A percentile compares a stretch with the other conserved stretches of the same genome.
Evolutionary conservation across 2,888 invertebrate species (phyloP).

Genomic region (Escarpia spicata): DNA sequence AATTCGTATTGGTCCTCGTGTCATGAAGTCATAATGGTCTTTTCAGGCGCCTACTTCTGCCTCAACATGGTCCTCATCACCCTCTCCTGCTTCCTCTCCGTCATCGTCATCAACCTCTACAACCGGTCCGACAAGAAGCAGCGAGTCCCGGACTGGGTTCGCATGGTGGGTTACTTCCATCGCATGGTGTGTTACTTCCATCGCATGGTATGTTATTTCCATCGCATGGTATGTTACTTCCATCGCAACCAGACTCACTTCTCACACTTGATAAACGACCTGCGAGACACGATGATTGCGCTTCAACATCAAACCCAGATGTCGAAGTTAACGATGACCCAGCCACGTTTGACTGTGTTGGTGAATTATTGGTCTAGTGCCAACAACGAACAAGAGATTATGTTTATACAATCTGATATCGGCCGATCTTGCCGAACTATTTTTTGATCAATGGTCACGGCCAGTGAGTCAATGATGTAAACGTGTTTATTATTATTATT

Average conservation of each 20-base stretch:
- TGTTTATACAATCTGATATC: background rate
- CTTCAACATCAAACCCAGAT: background rate
- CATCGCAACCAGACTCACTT: background rate
- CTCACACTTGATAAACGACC: background rate
- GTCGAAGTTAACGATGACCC: background rate
- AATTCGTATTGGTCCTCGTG: background rate
- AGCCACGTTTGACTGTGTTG: background rate
- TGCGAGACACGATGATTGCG: background rate
- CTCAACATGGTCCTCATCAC: conserved; percentile 49
- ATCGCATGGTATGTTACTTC: background rate
- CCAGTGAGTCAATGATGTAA: background rate
- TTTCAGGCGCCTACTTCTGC: conserved; percentile 45
- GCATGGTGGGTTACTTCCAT: conserved; percentile 46
- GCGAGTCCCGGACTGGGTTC: conserved; percentile 54
- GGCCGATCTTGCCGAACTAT: background rate
- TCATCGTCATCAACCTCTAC: conserved; percentile 44
- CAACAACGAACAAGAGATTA: background rate
- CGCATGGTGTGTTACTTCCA: too few relatives aligned
- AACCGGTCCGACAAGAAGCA: conserved; percentile 48
- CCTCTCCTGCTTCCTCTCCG: conserved; percentile 45
- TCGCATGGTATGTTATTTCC: conserved; percentile 48
- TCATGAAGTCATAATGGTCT: background rate
- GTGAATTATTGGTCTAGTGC: background rate
- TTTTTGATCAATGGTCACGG: background rate
- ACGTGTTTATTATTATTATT: background rate